Evolutionary conservation across 2,888 invertebrate species (phyloP).

Genomic region (Drosophila falleni): DNA sequence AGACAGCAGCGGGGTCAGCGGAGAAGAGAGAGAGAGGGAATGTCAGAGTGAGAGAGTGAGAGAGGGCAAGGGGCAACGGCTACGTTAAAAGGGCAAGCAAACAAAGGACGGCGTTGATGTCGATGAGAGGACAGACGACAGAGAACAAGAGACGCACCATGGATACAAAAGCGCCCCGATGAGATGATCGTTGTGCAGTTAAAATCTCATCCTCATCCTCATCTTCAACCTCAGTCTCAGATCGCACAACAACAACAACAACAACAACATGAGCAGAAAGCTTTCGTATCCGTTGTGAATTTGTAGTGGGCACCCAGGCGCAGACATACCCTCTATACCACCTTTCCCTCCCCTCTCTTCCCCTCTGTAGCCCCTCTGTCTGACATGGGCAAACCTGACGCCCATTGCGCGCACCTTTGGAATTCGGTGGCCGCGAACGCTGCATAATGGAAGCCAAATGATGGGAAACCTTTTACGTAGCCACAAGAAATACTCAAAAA

Average conservation of each 20-base stretch:
- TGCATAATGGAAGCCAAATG: slow-evolving; percentile 80
- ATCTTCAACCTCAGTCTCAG: slow-evolving; percentile 38
- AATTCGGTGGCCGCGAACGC: slow-evolving; percentile 81
- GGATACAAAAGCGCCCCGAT: slow-evolving; percentile 75
- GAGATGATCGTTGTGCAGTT: slow-evolving; percentile 72
- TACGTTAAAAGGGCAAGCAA: slow-evolving; percentile 60
- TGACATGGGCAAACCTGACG: slow-evolving; percentile 48
- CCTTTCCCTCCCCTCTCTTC: slow-evolving; percentile 2
- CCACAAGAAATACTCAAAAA: slow-evolving; percentile 40
- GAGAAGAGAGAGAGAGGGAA: neutral
- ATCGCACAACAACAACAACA: slow-evolving; percentile 19
- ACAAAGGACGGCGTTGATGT: slow-evolving; percentile 80
- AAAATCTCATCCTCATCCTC: slow-evolving; percentile 41
- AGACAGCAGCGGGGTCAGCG: slow-evolving; percentile 9
- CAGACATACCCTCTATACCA: slow-evolving; percentile 35
- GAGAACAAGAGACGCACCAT: slow-evolving; percentile 20
- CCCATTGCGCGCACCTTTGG: slow-evolving; percentile 69
- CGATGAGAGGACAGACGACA: slow-evolving; percentile 47
- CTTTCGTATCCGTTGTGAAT: slow-evolving; percentile 67
- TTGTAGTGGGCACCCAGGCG: slow-evolving; percentile 75
- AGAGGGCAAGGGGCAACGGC: slow-evolving; percentile 17
- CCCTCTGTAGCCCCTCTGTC: neutral
- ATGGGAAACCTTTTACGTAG: slow-evolving; percentile 79
- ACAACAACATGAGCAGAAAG: slow-evolving; percentile 35
- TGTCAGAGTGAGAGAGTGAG: neutral